Conservation (phyloP, 2,888 invertebrate genomes). For the Perdita meconis region DNA sequence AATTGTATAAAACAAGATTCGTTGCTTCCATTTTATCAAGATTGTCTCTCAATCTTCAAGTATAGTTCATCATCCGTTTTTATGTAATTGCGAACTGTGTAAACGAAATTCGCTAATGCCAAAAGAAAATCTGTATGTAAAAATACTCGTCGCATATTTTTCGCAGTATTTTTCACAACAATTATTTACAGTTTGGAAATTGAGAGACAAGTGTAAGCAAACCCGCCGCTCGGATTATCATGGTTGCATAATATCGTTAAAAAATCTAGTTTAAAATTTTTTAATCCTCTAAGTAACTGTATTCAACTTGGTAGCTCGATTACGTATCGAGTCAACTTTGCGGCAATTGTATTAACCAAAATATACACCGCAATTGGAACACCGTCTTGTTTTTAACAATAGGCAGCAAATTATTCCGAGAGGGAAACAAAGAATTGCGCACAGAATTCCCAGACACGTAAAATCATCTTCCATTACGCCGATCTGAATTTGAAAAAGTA, state of each 20-base stretch:
- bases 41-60: no score
- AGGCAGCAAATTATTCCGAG: slow-evolving; percentile 94
- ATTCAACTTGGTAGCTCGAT: no score
- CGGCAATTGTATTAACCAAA: slow-evolving; percentile 86
- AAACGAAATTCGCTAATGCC: no score
- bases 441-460: slow-evolving; percentile 92
- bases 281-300: neutral
- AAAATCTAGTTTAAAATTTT: slow-evolving; percentile 20
- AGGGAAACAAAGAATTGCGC: slow-evolving; percentile 95
- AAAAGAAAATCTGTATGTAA: no score
- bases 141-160: no score
- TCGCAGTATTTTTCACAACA: no score
- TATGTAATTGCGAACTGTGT: no score
- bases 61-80: no score
- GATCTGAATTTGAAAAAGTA: slow-evolving; percentile 84
- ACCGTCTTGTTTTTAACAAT: slow-evolving; percentile 92
- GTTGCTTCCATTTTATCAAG: no score
- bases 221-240: neutral
- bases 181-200: neutral
- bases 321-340: neutral
- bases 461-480: slow-evolving; percentile 95
- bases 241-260: slow-evolving; percentile 11
- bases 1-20: no score
- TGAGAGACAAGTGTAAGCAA: no score
- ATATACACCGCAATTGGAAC: slow-evolving; percentile 94